These are phyloP conservation scores for Tenthredo notha DNA, from an alignment of 2,888 invertebrate genomes.

Conservation along the genomic window DNA sequence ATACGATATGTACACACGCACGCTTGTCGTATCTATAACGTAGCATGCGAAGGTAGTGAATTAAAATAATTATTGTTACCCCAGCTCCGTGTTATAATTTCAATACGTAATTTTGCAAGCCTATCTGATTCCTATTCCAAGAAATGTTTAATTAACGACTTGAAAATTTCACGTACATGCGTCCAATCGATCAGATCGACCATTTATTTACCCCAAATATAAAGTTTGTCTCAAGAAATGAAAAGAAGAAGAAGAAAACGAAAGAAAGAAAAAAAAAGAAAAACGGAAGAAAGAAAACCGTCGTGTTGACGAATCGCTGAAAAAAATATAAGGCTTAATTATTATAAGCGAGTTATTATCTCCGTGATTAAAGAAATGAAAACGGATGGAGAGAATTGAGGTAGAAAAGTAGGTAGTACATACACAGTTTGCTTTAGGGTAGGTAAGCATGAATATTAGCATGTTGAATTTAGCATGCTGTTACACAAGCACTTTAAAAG, in stretches of 20 bases:
- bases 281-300: background rate
- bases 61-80: slow-evolving; percentile 47
- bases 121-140: slow-evolving; percentile 33
- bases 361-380: background rate
- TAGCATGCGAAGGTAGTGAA: slow-evolving; percentile 33
- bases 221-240: background rate
- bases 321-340: background rate
- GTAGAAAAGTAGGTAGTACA: background rate
- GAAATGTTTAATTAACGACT: background rate
- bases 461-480: slow-evolving; percentile 57
- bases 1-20: slow-evolving; percentile 7
- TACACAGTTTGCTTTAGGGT: slow-evolving; percentile 60
- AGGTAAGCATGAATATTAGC: slow-evolving; percentile 65
- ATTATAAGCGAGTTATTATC: background rate
- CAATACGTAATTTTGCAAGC: slow-evolving; percentile 32
- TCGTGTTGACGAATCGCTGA: background rate
- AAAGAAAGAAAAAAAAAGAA: background rate
- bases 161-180: background rate
- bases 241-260: background rate
- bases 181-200: background rate
- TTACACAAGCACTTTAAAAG: slow-evolving; percentile 58
- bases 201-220: background rate
- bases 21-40: background rate
- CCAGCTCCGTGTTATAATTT: slow-evolving; percentile 28
- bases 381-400: slow-evolving; percentile 5